These are phyloP conservation scores for Arnoldichthys spilopterus DNA, from an alignment of 2,797 vertebrate genomes.

Conservation along the genomic window DNA sequence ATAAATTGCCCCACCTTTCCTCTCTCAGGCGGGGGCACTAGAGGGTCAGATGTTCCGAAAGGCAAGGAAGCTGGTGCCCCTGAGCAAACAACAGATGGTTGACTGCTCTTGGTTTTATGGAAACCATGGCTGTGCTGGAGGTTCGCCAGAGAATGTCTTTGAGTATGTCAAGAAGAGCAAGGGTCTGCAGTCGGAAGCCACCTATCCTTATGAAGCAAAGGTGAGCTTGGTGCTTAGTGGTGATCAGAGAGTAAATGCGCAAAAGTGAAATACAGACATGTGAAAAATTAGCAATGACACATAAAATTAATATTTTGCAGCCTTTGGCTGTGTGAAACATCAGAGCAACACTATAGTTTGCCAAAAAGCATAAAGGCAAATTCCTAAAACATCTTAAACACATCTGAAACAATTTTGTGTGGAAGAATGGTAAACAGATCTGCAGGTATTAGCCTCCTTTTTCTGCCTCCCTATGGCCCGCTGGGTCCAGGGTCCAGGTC, in stretches of 20 bases:
- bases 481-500: too few relatives aligned
- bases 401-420: too few relatives aligned
- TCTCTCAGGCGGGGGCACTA: conserved; percentile 75
- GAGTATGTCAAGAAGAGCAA: conserved; percentile 69
- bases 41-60: conserved; percentile 81
- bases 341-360: too few relatives aligned
- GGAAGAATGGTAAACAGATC: too few relatives aligned
- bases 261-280: too few relatives aligned
- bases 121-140: conserved; percentile 75
- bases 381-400: too few relatives aligned
- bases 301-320: too few relatives aligned
- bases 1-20: neutral
- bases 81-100: conserved; percentile 85
- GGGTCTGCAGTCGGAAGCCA: conserved; percentile 79
- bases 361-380: too few relatives aligned
- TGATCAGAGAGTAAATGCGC: neutral
- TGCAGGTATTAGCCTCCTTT: too few relatives aligned
- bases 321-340: too few relatives aligned
- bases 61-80: conserved; percentile 77
- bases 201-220: conserved; percentile 79
- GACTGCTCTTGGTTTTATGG: conserved; percentile 77
- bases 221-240: conserved; percentile 56
- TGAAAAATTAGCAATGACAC: too few relatives aligned
- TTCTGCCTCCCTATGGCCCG: too few relatives aligned
- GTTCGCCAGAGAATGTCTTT: conserved; percentile 78